A percentile compares a stretch with the other conserved stretches of the same genome.
phyloP scores from a whole-genome alignment of 1,140 invertebrate species.

The Diorhabda elongata region DNA sequence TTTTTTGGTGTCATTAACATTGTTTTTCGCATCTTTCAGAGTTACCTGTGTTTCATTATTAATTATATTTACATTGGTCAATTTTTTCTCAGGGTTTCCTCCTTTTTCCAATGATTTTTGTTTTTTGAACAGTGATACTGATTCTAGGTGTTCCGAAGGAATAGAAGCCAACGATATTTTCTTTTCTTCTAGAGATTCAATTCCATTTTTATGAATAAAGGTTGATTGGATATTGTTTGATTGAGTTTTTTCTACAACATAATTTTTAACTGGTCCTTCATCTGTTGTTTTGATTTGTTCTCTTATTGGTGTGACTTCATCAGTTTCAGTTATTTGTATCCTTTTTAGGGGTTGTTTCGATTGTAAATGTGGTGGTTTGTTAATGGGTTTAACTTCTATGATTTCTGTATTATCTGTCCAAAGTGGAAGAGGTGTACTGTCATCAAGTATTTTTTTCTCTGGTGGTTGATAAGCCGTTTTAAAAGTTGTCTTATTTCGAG shows the following conservation, averaged over 20 bases:
- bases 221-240: slow-evolving; percentile 8
- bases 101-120: slow-evolving; percentile 7
- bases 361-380: slow-evolving; percentile 38
- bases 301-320: slow-evolving; percentile 18
- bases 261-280: slow-evolving; percentile 16
- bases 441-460: slow-evolving; percentile 18
- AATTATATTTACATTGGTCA: slow-evolving; percentile 29
- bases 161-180: not conserved
- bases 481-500: slow-evolving; percentile 28
- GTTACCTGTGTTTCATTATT: slow-evolving; percentile 9
- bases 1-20: slow-evolving; percentile 23
- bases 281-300: not conserved
- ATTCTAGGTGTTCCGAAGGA: not conserved
- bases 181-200: slow-evolving; percentile 4
- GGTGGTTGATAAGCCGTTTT: slow-evolving; percentile 8
- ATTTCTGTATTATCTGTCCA: slow-evolving; percentile 29
- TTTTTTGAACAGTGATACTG: slow-evolving; percentile 4
- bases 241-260: slow-evolving; percentile 26
- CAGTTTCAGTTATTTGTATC: slow-evolving; percentile 36
- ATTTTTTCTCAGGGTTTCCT: slow-evolving; percentile 12
- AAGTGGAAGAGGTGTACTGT: slow-evolving; percentile 14
- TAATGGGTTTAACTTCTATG: slow-evolving; percentile 33
- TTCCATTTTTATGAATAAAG: slow-evolving; percentile 22
- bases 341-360: slow-evolving; percentile 40
- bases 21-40: slow-evolving; percentile 28